Evolutionary conservation across 2,113 vertebrate genomes (phyloP).

Genomic region (Dermatemys mawii): DNA sequence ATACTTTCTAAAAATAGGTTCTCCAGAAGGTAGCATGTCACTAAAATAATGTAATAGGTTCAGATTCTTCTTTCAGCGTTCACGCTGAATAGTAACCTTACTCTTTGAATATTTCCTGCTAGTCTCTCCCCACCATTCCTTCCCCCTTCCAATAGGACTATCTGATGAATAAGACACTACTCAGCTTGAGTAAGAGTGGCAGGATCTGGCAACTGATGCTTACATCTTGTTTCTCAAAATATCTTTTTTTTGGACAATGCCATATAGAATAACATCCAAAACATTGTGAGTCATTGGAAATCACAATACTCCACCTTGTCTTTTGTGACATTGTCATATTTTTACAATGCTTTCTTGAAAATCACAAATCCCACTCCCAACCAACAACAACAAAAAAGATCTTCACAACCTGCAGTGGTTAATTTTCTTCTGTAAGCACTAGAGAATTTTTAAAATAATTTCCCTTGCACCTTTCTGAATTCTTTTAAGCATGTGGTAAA

Average conservation of each 20-base stretch:
- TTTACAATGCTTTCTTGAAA: conserved; percentile 16
- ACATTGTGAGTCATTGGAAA: background rate
- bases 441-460: background rate
- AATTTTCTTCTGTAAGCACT: background rate
- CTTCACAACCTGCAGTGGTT: background rate
- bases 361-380: background rate
- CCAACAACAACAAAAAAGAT: background rate
- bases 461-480: background rate
- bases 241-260: background rate
- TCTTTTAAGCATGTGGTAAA: background rate
- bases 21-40: background rate
- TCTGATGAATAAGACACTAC: background rate
- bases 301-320: background rate
- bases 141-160: background rate
- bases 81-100: no score
- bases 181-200: background rate
- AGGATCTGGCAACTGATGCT: background rate
- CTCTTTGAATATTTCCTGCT: background rate
- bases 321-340: background rate
- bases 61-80: no score
- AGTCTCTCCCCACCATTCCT: no score
- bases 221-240: background rate
- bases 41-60: background rate
- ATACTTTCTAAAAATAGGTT: background rate
- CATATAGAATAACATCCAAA: background rate